Base-by-base conservation (phyloP, 2,113 vertebrate species). In the Clarias macrocephalus region DNA sequence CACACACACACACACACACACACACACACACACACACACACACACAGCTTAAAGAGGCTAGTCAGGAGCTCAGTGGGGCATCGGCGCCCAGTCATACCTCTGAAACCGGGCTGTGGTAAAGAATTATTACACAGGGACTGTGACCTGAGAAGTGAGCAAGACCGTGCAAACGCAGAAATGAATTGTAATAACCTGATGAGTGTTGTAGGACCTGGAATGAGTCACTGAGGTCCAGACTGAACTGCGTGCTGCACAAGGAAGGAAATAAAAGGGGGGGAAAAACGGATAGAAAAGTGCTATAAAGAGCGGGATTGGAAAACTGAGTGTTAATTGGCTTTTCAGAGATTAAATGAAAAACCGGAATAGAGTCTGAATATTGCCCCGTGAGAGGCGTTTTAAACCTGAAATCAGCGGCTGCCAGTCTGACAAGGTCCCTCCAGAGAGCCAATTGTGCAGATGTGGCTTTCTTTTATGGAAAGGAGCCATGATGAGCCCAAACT, bases 241-340 rank as follows among this genome's bases (percentile, higher is more conserved):
- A 57, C 57, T n/a, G 23, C 56, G 13, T 60, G 30, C 21, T 60
- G 30, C 21, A 42, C 5, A 23, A 66, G 10, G n/a, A 33, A 63
- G 30, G 68, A 28, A 52, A 33, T 56, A 1, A 30, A 63, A 87
- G n/a, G 5, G 33, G 23, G 37, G 54, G 57, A 2, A 3, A 30
- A 80, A 92, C 83, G 81, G 79, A 87, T 70, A 89, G 9, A 21
- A 65, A 62, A 66, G 72, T 68, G 19, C 62, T 6, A 48, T 48
- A 66, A 48, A 62, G 75, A 48, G 42, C 10, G 23, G 72, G 19
- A 83, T 10, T 72, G 28, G 56, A 66, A 66, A 60, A 72, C 85
- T 10, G 42, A 77, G 85, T 88, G 85, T 68, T 70, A 88, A 90
- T 87, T 56, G 66, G 66, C 81, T 68, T 86, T 86, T 82, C 42